Conservation (phyloP, 2,113 vertebrate species). For the Madoqua kirkii region DNA sequence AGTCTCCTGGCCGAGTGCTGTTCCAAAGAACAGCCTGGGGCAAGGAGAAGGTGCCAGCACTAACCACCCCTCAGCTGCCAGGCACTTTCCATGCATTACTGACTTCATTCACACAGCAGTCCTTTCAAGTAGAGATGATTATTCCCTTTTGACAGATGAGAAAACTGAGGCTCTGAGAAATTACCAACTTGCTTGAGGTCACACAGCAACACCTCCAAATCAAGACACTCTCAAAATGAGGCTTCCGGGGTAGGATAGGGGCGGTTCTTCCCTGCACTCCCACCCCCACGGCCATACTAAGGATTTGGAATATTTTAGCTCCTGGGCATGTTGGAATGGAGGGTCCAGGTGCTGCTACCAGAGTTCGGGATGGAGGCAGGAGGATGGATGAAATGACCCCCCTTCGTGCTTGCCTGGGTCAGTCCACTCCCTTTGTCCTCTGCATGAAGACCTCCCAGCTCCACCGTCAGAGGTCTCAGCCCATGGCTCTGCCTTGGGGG, state of each 20-base stretch:
- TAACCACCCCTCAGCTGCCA: neutral
- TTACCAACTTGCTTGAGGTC: neutral
- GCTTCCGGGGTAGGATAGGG: neutral
- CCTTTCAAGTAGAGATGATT: neutral
- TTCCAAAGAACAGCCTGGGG: neutral
- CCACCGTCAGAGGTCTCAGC: neutral
- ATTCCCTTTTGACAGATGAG: neutral
- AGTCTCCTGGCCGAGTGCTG: neutral
- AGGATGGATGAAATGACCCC: neutral
- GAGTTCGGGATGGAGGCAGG: neutral
- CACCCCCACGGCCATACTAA: rapidly evolving
- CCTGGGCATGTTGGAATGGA: neutral
- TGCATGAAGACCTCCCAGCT: neutral
- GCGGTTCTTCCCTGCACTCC: neutral
- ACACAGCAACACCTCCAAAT: neutral
- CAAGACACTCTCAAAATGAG: neutral
- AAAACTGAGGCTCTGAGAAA: neutral
- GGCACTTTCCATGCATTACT: neutral
- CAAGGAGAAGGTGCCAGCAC: too few species aligned
- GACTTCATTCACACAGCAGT: neutral
- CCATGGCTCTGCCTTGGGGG: neutral
- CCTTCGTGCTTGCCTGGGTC: neutral
- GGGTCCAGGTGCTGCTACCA: neutral
- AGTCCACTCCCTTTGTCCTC: neutral
- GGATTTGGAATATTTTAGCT: neutral